These are phyloP conservation scores for Ataeniobius toweri DNA, from an alignment of 2,797 vertebrate species.

Conservation along the genomic window DNA sequence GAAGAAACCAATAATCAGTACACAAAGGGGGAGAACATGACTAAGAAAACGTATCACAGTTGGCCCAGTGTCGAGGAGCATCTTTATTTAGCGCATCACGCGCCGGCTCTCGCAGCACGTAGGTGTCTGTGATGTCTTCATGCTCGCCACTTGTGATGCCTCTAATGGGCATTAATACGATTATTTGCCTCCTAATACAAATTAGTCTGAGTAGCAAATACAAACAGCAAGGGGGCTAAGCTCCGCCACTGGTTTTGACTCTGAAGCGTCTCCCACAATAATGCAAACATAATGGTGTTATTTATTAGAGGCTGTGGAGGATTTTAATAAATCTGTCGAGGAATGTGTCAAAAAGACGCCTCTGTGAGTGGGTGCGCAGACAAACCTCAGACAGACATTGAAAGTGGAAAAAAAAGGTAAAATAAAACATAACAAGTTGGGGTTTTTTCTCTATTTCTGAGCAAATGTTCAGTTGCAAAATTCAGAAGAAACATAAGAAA, in stretches of 20 bases:
- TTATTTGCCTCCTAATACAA: slow-evolving; percentile 85
- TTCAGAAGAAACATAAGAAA: neutral
- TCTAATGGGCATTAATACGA: slow-evolving; percentile 83
- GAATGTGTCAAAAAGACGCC: slow-evolving; percentile 57
- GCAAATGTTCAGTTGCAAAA: neutral
- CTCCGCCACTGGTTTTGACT: slow-evolving; percentile 66
- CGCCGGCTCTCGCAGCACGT: slow-evolving; percentile 59
- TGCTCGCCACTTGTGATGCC: slow-evolving; percentile 76
- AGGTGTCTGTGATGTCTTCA: slow-evolving; percentile 81
- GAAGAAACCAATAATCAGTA: slow-evolving; percentile 41
- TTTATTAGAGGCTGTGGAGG: slow-evolving; percentile 69
- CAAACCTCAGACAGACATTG: slow-evolving; percentile 31
- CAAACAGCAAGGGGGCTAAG: slow-evolving; percentile 64
- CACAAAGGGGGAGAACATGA: slow-evolving; percentile 35
- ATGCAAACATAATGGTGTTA: slow-evolving; percentile 64
- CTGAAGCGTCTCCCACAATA: slow-evolving; percentile 53
- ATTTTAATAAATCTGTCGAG: slow-evolving; percentile 69
- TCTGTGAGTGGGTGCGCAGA: slow-evolving; percentile 46
- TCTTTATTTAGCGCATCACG: slow-evolving; percentile 55
- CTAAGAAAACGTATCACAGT: slow-evolving; percentile 30
- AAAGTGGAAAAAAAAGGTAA: slow-evolving; percentile 31
- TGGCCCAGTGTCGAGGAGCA: slow-evolving; percentile 46
- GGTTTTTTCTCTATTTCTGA: neutral
- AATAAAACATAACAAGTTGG: neutral
- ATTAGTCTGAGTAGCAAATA: slow-evolving; percentile 75